A percentile compares a stretch with the other conserved stretches of the same genome.
Conservation (phyloP, 2,888 invertebrate genomes). For the Brenthis ino region DNA sequence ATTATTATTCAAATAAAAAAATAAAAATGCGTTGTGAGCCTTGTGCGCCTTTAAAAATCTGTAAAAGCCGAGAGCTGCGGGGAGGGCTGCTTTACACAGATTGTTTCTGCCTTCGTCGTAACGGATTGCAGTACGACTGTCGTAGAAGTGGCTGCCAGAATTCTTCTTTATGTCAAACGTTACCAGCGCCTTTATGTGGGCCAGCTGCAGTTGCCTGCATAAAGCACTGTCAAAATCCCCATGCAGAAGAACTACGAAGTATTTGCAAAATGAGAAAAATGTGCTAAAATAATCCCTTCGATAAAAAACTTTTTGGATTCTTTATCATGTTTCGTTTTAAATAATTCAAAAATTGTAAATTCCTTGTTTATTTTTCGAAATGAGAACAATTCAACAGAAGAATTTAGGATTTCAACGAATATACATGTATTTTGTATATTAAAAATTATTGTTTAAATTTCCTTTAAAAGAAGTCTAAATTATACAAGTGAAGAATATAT, state of each 20-base stretch:
- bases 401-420: conserved; percentile 49
- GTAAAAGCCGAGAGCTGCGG: conserved; percentile 76
- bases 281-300: background rate
- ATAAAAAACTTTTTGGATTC: background rate
- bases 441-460: conserved; percentile 46
- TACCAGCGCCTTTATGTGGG: conserved; percentile 63
- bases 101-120: conserved; percentile 80
- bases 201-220: conserved; percentile 64
- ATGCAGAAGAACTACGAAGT: conserved; percentile 59
- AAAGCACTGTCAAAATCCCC: conserved; percentile 62
- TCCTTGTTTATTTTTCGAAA: conserved; percentile 12
- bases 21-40: conserved; percentile 28
- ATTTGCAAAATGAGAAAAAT: conserved; percentile 59
- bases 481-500: conserved; percentile 38
- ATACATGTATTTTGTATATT: conserved; percentile 57
- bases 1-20: background rate
- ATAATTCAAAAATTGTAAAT: conserved; percentile 19
- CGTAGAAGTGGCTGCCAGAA: conserved; percentile 75
- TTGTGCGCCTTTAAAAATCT: conserved; percentile 38
- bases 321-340: background rate
- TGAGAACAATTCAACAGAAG: conserved; percentile 50
- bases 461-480: conserved; percentile 43
- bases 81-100: conserved; percentile 77
- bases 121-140: conserved; percentile 82
- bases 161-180: conserved; percentile 57